Evolutionary conservation across 2,888 invertebrate genomes (phyloP).

Genomic region (Rhingia rostrata): DNA sequence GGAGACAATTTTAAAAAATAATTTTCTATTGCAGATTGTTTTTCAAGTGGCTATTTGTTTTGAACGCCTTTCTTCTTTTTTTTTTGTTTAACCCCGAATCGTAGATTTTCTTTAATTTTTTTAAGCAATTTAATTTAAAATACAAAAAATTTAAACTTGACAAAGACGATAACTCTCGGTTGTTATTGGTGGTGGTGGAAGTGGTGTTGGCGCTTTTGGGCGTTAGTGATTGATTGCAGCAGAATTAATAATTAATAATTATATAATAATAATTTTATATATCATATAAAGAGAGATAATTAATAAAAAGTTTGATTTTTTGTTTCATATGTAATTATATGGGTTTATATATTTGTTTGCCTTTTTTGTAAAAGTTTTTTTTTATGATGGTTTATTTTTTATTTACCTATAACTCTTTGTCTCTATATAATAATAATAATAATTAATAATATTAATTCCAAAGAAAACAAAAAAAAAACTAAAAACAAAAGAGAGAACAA

Average conservation of each 20-base stretch:
- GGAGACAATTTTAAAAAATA: slow-evolving; percentile 28
- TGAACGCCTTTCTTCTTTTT: slow-evolving; percentile 7
- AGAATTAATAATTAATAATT: slow-evolving; percentile 69
- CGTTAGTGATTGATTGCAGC: slow-evolving; percentile 55
- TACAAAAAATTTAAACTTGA: background rate
- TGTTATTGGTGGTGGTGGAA: slow-evolving; percentile 16
- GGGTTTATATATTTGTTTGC: slow-evolving; percentile 45
- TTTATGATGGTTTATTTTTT: slow-evolving; percentile 41
- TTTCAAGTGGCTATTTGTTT: slow-evolving; percentile 58
- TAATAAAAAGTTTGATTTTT: slow-evolving; percentile 64
- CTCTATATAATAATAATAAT: slow-evolving; percentile 70
- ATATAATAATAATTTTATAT: slow-evolving; percentile 70
- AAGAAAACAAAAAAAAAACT: slow-evolving; percentile 68
- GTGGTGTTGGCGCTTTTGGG: background rate
- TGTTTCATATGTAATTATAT: slow-evolving; percentile 56
- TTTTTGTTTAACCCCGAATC: slow-evolving; percentile 39
- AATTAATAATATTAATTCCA: slow-evolving; percentile 70
- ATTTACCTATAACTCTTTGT: slow-evolving; percentile 59
- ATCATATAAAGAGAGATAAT: slow-evolving; percentile 71
- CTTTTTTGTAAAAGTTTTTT: slow-evolving; percentile 48
- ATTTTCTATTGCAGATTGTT: slow-evolving; percentile 66
- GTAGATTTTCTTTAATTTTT: slow-evolving; percentile 25
- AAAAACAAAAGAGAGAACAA: slow-evolving; percentile 59
- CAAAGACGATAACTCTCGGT: background rate
- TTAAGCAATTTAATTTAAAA: slow-evolving; percentile 22